These are phyloP conservation scores for Lethocerus indicus DNA, from an alignment of 1,140 invertebrate genomes.

Conservation along the genomic window DNA sequence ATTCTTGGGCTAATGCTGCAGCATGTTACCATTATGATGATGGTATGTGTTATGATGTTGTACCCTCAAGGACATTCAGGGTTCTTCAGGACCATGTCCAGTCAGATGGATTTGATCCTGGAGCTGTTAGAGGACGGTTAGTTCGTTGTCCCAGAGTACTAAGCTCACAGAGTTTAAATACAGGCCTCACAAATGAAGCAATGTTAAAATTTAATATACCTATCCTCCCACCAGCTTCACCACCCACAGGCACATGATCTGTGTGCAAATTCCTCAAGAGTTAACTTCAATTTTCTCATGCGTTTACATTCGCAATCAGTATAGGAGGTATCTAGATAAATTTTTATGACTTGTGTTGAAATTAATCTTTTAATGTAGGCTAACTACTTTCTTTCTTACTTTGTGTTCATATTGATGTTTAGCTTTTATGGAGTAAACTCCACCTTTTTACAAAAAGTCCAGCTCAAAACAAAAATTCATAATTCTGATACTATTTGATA, in stretches of 20 bases:
- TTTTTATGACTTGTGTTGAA: conserved; percentile 15
- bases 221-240: conserved; percentile 5
- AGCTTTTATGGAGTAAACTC: conserved; percentile 20
- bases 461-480: conserved; percentile 7
- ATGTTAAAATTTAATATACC: no score
- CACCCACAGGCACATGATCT: conserved; percentile 15
- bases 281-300: conserved; percentile 9
- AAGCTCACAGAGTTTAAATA: conserved; percentile 11
- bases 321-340: conserved; percentile 12
- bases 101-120: conserved; percentile 13
- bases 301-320: conserved; percentile 9
- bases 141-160: conserved; percentile 19
- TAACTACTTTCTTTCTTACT: conserved; percentile 8
- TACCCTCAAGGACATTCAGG: conserved; percentile 33
- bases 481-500: conserved; percentile 2
- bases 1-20: conserved; percentile 31
- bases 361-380: conserved; percentile 1
- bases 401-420: conserved; percentile 11
- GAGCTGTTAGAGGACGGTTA: conserved; percentile 16
- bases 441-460: conserved; percentile 17
- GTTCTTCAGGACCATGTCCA: conserved; percentile 22
- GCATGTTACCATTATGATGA: conserved; percentile 17
- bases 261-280: conserved; percentile 9
- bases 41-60: conserved; percentile 23
- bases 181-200: conserved; percentile 4